Evolutionary conservation across 2,888 invertebrate species (phyloP), one percentile per base, ranked within the genome.

Genomic region (Pristionchus entomophagus): DNA sequence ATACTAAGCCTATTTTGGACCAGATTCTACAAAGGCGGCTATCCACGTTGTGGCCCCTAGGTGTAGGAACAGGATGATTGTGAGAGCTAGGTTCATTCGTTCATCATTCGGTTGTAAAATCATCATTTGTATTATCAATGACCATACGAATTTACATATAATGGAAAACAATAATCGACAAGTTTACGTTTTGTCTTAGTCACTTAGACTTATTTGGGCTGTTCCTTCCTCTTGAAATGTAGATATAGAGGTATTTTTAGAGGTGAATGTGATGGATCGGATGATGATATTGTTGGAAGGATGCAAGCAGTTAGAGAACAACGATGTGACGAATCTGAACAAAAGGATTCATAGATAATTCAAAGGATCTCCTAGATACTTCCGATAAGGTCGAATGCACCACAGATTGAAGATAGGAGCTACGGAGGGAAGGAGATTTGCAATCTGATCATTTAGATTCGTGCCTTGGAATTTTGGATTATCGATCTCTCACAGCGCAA

Each of bases 391-490:
- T 38, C 38, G 0, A 8, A 69, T 69, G 38, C 38, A 69, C 5
- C 19, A 69, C 6, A 69, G 65, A 69, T 69, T 69, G 65, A 69
- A 69, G 65, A 69, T 69, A 3, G 65, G 65, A 4, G 65, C 65
- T 2, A 69, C 22, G 6, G 35, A 69, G 8, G 65, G 65, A 6
- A 69, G 65, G 2, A 69, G 38, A 38, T 69, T 69, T 0, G 38
- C 65, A 5, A 65, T 65, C 65, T 65, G 65, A 35, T n/a, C 22
- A 6, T 59, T 2, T 59, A n/a, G 19, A 59, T 59, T 59, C n/a
- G 22, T 10, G 26, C 2, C 17, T 59, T 22, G 17, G 2, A 26
- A n/a, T 2, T 10, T 2, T 59, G 56, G 1, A 59, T 8, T 10
- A 26, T 26, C 29, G 5, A 26, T 59, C 5, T 5, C 35, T 65